Evolutionary conservation across 1,140 invertebrate species (phyloP), one percentile per base, ranked within the genome.

Genomic region (Aphis craccivora): DNA sequence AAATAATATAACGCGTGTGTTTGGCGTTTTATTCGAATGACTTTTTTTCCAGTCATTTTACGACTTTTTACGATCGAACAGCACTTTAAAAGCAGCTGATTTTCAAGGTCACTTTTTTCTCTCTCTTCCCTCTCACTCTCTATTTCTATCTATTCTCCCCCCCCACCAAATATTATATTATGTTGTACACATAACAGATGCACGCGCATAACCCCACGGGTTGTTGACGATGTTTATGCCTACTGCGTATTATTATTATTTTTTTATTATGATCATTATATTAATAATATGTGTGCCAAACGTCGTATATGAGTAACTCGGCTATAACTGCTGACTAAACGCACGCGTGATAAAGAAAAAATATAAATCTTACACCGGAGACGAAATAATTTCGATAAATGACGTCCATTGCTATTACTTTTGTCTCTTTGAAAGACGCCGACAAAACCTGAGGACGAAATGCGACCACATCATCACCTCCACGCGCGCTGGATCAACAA

Each of bases 51-150:
- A 18, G 35, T 90, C 53, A 30, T 90, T 88, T 90, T 90, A 90
- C 88, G 88, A 60, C 53, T 90, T 87, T 86, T 84, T 43, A 43
- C 48, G 87, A n/a, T 18, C 43, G 30, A 60, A 89, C 48, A 9
- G 4, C 35, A 60, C 37, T 60, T 90, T 60, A 22, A 90, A 90
- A 90, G 51, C 88, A 90, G 88, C 88, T 90, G 88, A 90, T 90
- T 90, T 60, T 40, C 88, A 60, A 90, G 53, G 88, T 40, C 88
- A 11, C 30, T 76, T 1, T 76, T n/a, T 11, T 40, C n/a, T 40
- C 30, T 55, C n/a, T 5, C 2, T 7, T 14, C 25, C 40, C 20
- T 30, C 23, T 45, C 20, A 9, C 83, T 14, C 83, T 5, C 23
- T 55, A 25, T 30, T 14, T 67, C 60, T 18, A 2, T 23, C 81